These are phyloP conservation scores for Dorcus parallelipipedus DNA, from an alignment of 2,888 invertebrate genomes.

Conservation along the genomic window DNA sequence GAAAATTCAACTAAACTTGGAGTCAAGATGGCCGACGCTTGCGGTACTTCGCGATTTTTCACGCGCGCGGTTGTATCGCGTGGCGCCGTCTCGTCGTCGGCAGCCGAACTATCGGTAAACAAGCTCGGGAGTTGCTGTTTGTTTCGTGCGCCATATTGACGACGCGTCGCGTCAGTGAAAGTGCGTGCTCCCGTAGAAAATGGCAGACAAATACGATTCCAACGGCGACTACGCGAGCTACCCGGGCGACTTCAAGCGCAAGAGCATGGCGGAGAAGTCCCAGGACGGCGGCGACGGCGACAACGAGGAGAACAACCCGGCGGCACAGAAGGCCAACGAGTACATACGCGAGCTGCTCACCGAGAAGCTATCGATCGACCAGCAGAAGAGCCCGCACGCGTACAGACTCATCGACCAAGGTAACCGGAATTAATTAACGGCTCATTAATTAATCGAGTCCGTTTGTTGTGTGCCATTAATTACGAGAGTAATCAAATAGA, in stretches of 20 bases:
- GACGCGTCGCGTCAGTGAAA: neutral
- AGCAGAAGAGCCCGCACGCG: constrained; percentile 67
- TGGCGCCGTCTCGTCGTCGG: no score
- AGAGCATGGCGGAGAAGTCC: constrained; percentile 31
- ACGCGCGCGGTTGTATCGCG: no score
- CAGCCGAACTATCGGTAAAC: no score
- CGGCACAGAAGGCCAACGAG: constrained; percentile 72
- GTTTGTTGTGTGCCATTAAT: neutral
- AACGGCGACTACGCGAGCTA: constrained; percentile 41
- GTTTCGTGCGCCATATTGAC: neutral
- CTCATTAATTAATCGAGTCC: neutral
- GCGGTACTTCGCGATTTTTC: no score
- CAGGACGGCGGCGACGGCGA: constrained; percentile 47
- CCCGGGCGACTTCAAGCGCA: constrained; percentile 43
- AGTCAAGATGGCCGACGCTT: no score
- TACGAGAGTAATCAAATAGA: no score
- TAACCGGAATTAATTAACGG: no score
- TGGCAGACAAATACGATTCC: constrained; percentile 46
- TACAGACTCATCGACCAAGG: constrained; percentile 72
- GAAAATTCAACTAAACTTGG: no score
- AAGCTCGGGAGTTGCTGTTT: no score
- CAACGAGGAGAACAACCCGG: constrained; percentile 55
- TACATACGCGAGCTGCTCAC: constrained; percentile 71
- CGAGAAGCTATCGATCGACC: constrained; percentile 66
- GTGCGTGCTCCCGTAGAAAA: constrained; percentile 16